Evolutionary conservation across 2,113 vertebrate species (phyloP).

Genomic region (Pardalotus punctatus): DNA sequence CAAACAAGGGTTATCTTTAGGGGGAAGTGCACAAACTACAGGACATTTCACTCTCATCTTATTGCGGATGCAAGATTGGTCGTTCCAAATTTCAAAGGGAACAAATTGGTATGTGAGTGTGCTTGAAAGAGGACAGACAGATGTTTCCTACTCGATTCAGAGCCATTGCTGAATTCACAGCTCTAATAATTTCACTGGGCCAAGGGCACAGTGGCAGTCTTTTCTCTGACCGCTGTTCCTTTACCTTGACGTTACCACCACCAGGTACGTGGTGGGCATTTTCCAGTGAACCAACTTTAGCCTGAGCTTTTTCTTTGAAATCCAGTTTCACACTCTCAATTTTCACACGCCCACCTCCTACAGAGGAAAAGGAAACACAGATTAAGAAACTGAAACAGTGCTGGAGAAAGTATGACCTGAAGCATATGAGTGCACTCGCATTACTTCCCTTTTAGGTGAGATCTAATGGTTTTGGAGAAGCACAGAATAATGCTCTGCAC

Average conservation of each 20-base stretch:
- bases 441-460: not conserved
- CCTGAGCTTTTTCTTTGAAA: slow-evolving; percentile 98
- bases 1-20: not conserved
- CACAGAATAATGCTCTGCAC: not conserved
- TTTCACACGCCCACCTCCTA: slow-evolving; percentile 93
- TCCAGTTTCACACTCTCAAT: slow-evolving; percentile 97
- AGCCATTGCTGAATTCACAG: not conserved
- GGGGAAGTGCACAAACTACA: not conserved
- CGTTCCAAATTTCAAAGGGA: not conserved
- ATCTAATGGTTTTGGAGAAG: not conserved
- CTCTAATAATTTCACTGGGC: not conserved
- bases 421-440: accelerated
- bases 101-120: not conserved
- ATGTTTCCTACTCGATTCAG: not conserved
- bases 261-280: slow-evolving; percentile 91
- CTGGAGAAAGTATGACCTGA: not conserved
- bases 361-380: not conserved
- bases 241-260: slow-evolving; percentile 88
- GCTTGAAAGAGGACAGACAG: not conserved
- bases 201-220: not conserved
- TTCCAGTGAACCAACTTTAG: slow-evolving; percentile 97
- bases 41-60: not conserved
- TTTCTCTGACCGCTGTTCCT: not conserved
- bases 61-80: not conserved
- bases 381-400: not conserved